Conservation (phyloP, 2,113 vertebrate species). For the Coturnix japonica region DNA sequence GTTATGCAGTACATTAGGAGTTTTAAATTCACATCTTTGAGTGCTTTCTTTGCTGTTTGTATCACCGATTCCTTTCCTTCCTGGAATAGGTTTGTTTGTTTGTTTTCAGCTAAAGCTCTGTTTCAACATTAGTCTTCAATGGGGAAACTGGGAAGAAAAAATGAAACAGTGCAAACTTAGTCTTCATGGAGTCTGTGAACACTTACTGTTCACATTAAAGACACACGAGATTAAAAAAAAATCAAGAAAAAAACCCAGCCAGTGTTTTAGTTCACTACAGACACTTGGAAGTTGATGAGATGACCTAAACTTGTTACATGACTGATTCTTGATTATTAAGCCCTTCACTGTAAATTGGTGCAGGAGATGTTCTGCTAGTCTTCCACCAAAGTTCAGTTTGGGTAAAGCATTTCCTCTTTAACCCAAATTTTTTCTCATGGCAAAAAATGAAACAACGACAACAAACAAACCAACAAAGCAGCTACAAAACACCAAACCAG, state of each 20-base stretch:
- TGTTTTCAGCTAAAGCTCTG: neutral
- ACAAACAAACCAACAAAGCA: accelerated
- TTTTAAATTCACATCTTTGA: neutral
- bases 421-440: neutral
- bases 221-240: neutral
- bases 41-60: neutral
- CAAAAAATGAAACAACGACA: neutral
- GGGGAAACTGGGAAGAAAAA: neutral
- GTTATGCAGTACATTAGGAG: neutral
- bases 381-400: neutral
- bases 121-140: neutral
- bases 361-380: neutral
- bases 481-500: neutral
- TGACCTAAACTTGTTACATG: neutral
- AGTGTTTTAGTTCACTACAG: neutral
- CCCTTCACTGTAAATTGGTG: neutral
- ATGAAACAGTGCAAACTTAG: neutral
- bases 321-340: neutral
- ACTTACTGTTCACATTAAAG: neutral
- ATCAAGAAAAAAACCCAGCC: neutral
- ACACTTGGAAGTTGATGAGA: neutral
- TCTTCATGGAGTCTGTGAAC: neutral
- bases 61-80: neutral
- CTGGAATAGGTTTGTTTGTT: neutral
- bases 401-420: neutral